Conservation (phyloP, 2,797 vertebrate genomes). For the Intellagama lesueurii region DNA sequence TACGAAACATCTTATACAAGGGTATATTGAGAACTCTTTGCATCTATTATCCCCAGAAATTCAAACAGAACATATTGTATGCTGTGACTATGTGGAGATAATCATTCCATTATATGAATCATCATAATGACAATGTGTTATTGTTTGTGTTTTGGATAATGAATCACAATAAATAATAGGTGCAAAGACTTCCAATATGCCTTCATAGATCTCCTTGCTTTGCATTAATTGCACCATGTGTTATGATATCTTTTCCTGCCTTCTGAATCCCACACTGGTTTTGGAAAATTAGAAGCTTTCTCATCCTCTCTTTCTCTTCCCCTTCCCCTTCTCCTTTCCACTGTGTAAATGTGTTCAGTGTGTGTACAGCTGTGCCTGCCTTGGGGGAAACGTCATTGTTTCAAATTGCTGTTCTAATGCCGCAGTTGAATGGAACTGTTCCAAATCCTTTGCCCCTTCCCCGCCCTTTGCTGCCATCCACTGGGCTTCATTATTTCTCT, state of each 20-base stretch:
- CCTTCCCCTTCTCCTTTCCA: background rate
- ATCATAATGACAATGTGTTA: too few relatives aligned
- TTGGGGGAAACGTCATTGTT: slow-evolving; percentile 2
- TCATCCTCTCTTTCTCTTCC: background rate
- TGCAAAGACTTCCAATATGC: background rate
- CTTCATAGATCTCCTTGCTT: too few relatives aligned
- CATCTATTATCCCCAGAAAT: too few relatives aligned
- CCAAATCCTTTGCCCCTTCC: slow-evolving; percentile 3
- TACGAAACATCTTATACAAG: background rate
- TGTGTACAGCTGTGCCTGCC: slow-evolving; percentile 14
- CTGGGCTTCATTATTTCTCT: background rate
- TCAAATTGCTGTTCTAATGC: slow-evolving; percentile 12
- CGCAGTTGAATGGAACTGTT: background rate
- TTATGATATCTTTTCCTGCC: background rate
- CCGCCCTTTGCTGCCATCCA: background rate
- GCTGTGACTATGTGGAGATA: too few relatives aligned
- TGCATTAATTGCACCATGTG: background rate
- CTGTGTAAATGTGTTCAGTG: background rate
- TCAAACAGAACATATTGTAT: too few relatives aligned
- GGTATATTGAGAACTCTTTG: too few relatives aligned
- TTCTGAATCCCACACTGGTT: background rate
- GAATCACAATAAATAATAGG: background rate
- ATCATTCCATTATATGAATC: too few relatives aligned
- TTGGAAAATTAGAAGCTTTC: slow-evolving; percentile 12
- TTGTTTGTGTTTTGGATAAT: background rate